phyloP scores from a whole-genome alignment of 2,113 vertebrate species.

The Eonycteris spelaea region DNA sequence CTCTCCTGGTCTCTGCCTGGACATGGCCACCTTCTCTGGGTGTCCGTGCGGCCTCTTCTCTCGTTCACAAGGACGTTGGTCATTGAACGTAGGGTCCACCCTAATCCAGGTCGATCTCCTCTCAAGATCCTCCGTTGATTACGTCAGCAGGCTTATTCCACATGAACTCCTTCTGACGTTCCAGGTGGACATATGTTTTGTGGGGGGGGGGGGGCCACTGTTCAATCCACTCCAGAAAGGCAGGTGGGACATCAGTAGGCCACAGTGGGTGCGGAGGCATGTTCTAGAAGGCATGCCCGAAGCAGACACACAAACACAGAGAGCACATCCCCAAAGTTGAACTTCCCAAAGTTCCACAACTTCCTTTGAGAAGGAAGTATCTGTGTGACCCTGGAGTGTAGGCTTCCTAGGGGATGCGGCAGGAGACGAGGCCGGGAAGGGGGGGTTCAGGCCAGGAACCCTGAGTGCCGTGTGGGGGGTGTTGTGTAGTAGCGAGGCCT shows the following conservation, averaged over 20 bases:
- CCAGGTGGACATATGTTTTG: neutral
- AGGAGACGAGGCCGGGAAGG: neutral
- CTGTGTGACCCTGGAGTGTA: too few species aligned
- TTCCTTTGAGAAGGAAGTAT: neutral
- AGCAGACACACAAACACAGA: too few species aligned
- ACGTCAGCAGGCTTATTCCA: neutral
- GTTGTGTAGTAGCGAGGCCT: rapidly evolving
- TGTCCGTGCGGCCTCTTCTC: neutral
- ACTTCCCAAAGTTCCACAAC: neutral
- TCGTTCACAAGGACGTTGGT: neutral
- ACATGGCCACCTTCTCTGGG: rapidly evolving
- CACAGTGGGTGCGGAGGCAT: rapidly evolving
- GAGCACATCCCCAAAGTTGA: rapidly evolving
- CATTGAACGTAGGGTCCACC: neutral
- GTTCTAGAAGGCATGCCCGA: too few species aligned
- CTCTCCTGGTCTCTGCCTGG: neutral
- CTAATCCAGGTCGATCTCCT: neutral
- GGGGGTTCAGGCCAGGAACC: too few species aligned
- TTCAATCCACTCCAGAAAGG: rapidly evolving
- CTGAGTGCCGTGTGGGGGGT: rapidly evolving
- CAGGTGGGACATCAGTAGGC: neutral
- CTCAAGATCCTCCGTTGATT: neutral
- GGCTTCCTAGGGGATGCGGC: rapidly evolving
- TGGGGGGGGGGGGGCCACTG: too few species aligned
- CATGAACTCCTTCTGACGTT: neutral